Evolutionary conservation across 2,797 vertebrate species (phyloP).

Genomic region (Tarsius wallacei): DNA sequence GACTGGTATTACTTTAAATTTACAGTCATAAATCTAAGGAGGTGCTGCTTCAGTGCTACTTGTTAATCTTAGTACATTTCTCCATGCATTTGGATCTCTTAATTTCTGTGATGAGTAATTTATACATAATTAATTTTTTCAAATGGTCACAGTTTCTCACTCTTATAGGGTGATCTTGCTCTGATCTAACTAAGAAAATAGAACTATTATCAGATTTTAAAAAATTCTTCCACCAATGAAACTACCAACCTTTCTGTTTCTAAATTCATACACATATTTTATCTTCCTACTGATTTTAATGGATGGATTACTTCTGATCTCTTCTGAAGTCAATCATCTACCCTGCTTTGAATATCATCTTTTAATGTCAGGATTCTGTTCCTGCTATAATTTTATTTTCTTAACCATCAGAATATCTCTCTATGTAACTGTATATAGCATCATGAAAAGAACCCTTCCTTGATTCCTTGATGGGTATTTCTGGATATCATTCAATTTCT

Average conservation of each 20-base stretch:
- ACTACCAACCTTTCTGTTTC: too few species aligned
- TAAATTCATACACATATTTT: not conserved
- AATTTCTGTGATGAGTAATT: not conserved
- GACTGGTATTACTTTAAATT: not conserved
- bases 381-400: not conserved
- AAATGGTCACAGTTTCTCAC: not conserved
- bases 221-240: too few species aligned
- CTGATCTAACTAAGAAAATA: too few species aligned
- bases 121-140: not conserved
- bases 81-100: not conserved
- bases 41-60: not conserved
- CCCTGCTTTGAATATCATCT: not conserved
- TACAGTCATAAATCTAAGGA: not conserved
- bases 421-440: not conserved
- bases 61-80: not conserved
- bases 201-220: too few species aligned
- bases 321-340: not conserved
- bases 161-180: not conserved
- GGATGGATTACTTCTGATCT: not conserved
- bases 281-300: not conserved
- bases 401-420: not conserved
- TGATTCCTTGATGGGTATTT: not conserved
- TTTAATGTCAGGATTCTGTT: not conserved
- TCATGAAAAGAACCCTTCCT: not conserved
- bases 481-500: not conserved